phyloP scores from a whole-genome alignment of 2,113 vertebrate genomes.

The crab-eating macaque (Macaca fascicularis) region DNA sequence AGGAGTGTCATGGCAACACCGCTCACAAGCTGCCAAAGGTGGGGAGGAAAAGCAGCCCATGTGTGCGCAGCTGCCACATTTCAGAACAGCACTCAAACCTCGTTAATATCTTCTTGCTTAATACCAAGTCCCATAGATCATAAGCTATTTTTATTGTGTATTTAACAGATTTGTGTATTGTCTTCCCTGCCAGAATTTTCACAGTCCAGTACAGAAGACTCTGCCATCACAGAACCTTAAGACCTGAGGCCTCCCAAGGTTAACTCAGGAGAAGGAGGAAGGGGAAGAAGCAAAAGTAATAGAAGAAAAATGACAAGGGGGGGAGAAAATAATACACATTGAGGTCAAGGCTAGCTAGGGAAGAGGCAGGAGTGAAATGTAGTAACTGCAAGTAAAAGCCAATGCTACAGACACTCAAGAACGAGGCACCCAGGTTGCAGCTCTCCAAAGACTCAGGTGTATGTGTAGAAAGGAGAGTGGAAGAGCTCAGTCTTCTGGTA shows the following conservation, averaged over 20 bases:
- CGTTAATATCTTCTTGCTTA: constrained; percentile 72
- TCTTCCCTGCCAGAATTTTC: constrained; percentile 39
- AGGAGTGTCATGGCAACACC: constrained; percentile 70
- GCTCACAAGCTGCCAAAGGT: constrained; percentile 64
- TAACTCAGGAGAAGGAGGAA: not conserved
- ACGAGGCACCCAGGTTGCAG: not conserved
- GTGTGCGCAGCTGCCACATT: constrained; percentile 70
- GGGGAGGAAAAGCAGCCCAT: constrained; percentile 59
- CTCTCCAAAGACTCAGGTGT: not conserved
- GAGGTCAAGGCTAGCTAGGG: not conserved
- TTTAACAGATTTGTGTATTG: constrained; percentile 49
- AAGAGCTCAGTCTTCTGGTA: not conserved
- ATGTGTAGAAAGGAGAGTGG: not conserved
- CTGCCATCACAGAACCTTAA: not conserved
- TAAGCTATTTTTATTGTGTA: constrained; percentile 72
- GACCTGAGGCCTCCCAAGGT: not conserved
- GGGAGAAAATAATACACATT: not conserved
- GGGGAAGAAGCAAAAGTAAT: not conserved
- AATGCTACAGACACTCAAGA: not conserved
- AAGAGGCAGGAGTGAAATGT: not conserved
- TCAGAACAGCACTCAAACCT: constrained; percentile 66
- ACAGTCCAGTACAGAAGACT: not conserved
- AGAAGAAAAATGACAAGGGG: not conserved
- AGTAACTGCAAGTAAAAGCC: not conserved
- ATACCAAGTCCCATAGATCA: constrained; percentile 66